Percentiles rank a stretch among this genome's conserved stretches.
Conservation (phyloP, 2,113 vertebrate genomes). For the Larimichthys crocea region DNA sequence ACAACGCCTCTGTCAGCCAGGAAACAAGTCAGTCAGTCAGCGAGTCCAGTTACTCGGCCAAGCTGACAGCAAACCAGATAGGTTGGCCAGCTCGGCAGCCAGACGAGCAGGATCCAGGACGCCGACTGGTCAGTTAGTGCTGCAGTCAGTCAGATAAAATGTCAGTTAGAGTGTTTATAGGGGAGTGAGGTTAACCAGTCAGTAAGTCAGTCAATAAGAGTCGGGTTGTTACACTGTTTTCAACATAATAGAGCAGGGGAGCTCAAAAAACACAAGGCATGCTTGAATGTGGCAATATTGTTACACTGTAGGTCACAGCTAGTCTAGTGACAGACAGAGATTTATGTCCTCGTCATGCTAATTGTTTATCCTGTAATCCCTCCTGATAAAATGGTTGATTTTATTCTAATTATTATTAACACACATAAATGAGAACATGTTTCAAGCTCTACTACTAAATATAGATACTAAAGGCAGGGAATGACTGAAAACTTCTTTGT, state of each 20-base stretch:
- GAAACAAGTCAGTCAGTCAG: constrained; percentile 63
- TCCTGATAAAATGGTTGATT: no score
- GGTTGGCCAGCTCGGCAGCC: constrained; percentile 18
- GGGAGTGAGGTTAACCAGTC: constrained; percentile 15
- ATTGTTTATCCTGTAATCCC: no score
- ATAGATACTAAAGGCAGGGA: no score
- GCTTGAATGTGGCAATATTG: neutral
- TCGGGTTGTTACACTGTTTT: neutral
- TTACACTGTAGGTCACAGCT: no score
- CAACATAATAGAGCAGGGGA: neutral
- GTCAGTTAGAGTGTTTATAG: constrained; percentile 12
- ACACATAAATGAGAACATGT: no score
- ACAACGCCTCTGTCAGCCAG: constrained; percentile 51
- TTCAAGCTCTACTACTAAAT: no score
- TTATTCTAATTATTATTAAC: no score
- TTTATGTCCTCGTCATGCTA: no score
- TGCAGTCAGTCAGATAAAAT: constrained; percentile 15
- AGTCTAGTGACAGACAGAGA: neutral
- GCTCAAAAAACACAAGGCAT: neutral
- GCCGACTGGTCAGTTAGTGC: constrained; percentile 30
- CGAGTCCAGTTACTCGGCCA: constrained; percentile 29
- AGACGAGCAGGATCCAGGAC: constrained; percentile 50
- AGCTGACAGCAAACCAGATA: constrained; percentile 44
- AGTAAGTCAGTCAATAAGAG: neutral
- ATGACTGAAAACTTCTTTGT: no score